Conservation (phyloP, 1,140 invertebrate genomes). For the Triops longicaudatus region DNA sequence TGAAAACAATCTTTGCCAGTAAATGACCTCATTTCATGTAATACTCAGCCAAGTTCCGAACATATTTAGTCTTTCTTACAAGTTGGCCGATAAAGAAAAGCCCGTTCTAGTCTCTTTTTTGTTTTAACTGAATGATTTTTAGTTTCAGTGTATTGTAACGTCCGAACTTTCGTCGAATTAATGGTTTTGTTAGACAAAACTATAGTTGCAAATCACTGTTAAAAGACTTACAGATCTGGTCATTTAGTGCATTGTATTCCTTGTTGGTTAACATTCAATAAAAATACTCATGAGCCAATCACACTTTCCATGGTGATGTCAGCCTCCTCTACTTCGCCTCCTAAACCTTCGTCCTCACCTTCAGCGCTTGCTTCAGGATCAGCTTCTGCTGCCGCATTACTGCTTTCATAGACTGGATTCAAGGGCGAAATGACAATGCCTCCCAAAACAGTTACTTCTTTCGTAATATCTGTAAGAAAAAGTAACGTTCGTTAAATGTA, state of each 20-base stretch:
- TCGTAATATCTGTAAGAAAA: conserved; percentile 51
- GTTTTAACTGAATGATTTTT: background rate
- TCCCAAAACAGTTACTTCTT: conserved; percentile 76
- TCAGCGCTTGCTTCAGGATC: conserved; percentile 48
- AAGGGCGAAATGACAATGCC: conserved; percentile 87
- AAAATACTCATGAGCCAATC: conserved; percentile 14
- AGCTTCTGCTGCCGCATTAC: conserved; percentile 46
- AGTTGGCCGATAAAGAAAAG: background rate
- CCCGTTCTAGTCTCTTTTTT: conserved; percentile 26
- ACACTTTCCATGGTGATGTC: conserved; percentile 36
- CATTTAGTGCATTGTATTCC: conserved; percentile 8
- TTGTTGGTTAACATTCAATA: background rate
- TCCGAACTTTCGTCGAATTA: background rate
- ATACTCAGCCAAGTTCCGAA: background rate
- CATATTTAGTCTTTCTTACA: background rate
- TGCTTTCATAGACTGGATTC: conserved; percentile 72
- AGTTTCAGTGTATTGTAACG: conserved; percentile 23
- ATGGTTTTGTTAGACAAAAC: background rate
- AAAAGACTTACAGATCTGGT: background rate
- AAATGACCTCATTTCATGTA: conserved; percentile 31
- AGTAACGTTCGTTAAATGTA: conserved; percentile 17
- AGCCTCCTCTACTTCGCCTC: conserved; percentile 29
- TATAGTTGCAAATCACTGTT: background rate
- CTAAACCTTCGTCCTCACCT: conserved; percentile 45
- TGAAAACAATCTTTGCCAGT: conserved; percentile 60